These are phyloP conservation scores for Lithophane ornitopus DNA, from an alignment of 2,888 invertebrate species.

Conservation along the genomic window DNA sequence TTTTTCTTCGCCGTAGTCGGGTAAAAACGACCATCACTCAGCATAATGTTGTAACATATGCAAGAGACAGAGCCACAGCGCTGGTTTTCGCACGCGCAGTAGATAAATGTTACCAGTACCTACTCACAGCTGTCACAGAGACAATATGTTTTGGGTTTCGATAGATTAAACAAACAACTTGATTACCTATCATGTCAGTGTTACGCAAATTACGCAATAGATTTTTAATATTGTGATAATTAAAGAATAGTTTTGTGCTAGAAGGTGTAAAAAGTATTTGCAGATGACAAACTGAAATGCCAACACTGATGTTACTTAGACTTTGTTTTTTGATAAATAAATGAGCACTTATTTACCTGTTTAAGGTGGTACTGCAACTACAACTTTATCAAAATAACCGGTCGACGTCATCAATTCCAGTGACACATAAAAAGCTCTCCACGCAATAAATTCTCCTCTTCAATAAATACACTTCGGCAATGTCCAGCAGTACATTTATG, in stretches of 20 bases:
- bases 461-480: constrained; percentile 24
- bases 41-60: background rate
- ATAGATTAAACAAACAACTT: background rate
- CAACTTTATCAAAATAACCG: constrained; percentile 4
- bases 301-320: too few species aligned
- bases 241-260: background rate
- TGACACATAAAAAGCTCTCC: constrained; percentile 8
- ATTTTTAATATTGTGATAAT: background rate
- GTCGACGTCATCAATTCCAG: background rate
- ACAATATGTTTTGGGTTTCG: background rate
- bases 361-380: background rate
- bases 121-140: background rate
- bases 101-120: background rate
- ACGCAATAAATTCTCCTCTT: constrained; percentile 24
- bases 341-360: too few species aligned
- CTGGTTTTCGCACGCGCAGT: background rate
- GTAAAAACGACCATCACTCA: background rate
- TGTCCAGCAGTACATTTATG: constrained; percentile 38
- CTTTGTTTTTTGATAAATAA: too few species aligned
- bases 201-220: background rate
- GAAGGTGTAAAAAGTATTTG: background rate
- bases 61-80: background rate
- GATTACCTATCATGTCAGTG: background rate
- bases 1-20: too few species aligned
- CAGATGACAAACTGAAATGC: too few species aligned